Evolutionary conservation across 1,140 invertebrate genomes (phyloP), one percentile per base, ranked within the genome.

Genomic region (Drosophila elegans): DNA sequence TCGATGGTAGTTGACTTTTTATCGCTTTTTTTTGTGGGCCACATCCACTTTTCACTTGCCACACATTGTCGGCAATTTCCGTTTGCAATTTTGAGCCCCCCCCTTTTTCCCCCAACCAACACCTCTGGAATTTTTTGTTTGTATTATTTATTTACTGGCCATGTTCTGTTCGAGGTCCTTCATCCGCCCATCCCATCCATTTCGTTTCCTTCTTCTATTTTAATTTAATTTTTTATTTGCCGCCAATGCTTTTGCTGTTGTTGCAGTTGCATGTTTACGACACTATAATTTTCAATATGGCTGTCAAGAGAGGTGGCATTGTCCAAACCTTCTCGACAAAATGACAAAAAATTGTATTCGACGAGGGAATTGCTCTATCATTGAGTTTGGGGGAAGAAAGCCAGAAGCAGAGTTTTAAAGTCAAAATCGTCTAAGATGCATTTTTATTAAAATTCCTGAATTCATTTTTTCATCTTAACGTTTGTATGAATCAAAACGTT

Each of bases 281-380:
- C 67, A 86, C 74, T 80, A 90, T 89, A 89, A 90, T 85, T 90
- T 86, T 78, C 81, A 85, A 85, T 85, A 85, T 85, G 61, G 48
- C 56, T 55, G 46, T 32, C 54, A 52, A 34, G 38, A 21, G 49
- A 36, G 39, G 16, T 13, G 52, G 21, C 52, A 64, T 5, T 46
- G 60, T 21, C 34, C 57, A 29, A 21, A 32, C 21, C 34, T 27
- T 12, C 34, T 36, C 45, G 34, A 32, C 25, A 21, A 42, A 62
- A 41, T 10, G 3, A 4, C 3, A 2, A n/a, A 52, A 11, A 32
- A 42, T 6, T 5, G 21, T 7, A 13, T 39, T 25, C 59, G 62
- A 41, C 12, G 7, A 10, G 16, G 34, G 12, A 2, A 41, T 49
- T 49, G 16, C 63, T 7, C 63, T 67, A 13, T 9, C 1, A 32